phyloP scores from a whole-genome alignment of 2,888 invertebrate genomes.

The Aleiodes alternator region DNA sequence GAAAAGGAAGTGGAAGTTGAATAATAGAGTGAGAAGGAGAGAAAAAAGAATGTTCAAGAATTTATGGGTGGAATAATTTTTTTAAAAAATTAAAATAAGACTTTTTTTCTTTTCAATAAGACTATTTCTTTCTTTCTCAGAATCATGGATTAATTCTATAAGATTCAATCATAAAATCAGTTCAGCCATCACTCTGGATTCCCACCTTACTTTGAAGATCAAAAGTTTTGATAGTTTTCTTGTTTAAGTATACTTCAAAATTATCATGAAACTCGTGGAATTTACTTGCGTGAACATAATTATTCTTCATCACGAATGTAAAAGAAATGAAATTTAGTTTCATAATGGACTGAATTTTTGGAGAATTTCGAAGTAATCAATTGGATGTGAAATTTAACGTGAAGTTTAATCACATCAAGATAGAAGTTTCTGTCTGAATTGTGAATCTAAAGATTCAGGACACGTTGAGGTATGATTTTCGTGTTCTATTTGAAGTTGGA shows the following conservation, averaged over 20 bases:
- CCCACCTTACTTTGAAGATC: not conserved
- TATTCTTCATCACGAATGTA: no score
- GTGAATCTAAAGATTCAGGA: no score
- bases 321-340: no score
- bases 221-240: conserved; percentile 6
- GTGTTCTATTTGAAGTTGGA: no score
- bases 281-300: not conserved
- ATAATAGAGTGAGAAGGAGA: not conserved
- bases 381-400: no score
- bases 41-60: not conserved
- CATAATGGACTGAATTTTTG: no score
- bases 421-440: no score
- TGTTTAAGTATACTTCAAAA: conserved; percentile 10
- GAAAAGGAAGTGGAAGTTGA: conserved; percentile 9
- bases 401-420: no score
- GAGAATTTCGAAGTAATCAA: no score
- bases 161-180: conserved; percentile 27
- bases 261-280: not conserved
- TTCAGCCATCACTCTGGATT: not conserved
- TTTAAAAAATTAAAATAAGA: no score
- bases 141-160: conserved; percentile 17
- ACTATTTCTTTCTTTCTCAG: not conserved
- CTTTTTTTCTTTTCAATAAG: no score
- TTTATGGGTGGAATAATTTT: not conserved
- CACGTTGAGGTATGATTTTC: no score